phyloP scores from a whole-genome alignment of 2,797 vertebrate genomes.

The Lepus oiostolus region DNA sequence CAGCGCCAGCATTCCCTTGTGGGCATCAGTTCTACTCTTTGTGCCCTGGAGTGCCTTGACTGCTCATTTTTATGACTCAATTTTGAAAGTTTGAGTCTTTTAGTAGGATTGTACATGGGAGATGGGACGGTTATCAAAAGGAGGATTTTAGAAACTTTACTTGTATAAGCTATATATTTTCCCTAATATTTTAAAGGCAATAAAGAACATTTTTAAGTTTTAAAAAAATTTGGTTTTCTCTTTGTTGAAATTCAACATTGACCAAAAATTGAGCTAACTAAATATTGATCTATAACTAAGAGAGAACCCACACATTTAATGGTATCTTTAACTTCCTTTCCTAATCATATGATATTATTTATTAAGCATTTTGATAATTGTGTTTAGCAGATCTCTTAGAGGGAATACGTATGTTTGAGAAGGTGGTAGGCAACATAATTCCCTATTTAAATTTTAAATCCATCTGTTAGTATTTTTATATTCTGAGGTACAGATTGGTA shows the following conservation, averaged over 20 bases:
- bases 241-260: not conserved
- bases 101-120: not conserved
- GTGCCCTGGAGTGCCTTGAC: not conserved
- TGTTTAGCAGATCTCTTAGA: not conserved
- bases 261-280: not conserved
- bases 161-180: not conserved
- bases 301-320: not conserved
- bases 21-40: not conserved
- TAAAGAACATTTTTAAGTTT: not conserved
- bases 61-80: not conserved
- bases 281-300: not conserved
- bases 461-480: not conserved
- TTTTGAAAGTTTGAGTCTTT: not conserved
- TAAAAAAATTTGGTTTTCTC: not conserved
- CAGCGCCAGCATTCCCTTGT: no score
- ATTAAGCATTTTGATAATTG: not conserved
- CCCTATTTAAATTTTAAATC: constrained; percentile 19
- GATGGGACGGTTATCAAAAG: accelerated
- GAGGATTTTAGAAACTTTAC: not conserved
- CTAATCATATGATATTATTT: not conserved
- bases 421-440: not conserved
- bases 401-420: not conserved
- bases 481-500: not conserved
- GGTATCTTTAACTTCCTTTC: not conserved
- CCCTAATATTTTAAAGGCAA: not conserved